Evolutionary conservation across 2,113 vertebrate genomes (phyloP).

Genomic region (Calyptomena viridis): DNA sequence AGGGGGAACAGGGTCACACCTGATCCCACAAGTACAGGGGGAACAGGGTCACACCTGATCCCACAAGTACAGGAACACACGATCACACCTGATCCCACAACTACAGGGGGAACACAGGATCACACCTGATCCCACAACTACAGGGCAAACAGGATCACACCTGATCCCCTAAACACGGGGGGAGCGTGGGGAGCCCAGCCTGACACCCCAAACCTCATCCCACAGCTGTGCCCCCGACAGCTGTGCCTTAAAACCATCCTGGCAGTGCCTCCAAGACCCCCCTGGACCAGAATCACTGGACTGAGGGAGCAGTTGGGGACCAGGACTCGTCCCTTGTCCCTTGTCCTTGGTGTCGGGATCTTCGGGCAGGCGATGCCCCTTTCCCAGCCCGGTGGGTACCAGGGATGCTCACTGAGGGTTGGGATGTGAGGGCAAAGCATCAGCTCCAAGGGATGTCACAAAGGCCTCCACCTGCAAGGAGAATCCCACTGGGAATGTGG

Average conservation of each 20-base stretch:
- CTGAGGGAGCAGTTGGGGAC: not conserved
- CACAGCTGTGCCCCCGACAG: rapidly evolving
- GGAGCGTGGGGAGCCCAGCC: not conserved
- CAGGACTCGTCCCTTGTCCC: not conserved
- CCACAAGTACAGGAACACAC: too few species aligned
- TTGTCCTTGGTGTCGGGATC: rapidly evolving
- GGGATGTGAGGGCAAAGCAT: rapidly evolving
- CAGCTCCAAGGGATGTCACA: not conserved
- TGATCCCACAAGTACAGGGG: too few species aligned
- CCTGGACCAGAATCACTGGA: rapidly evolving
- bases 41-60: too few species aligned
- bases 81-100: too few species aligned
- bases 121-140: rapidly evolving
- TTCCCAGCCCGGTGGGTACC: rapidly evolving
- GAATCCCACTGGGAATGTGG: not conserved
- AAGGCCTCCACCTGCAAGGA: slow-evolving; percentile 44
- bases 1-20: too few species aligned
- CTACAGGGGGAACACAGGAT: rapidly evolving
- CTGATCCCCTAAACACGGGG: rapidly evolving
- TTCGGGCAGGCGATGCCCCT: rapidly evolving
- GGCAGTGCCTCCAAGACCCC: rapidly evolving
- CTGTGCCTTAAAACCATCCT: not conserved
- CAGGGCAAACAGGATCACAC: too few species aligned
- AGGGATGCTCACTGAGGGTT: not conserved
- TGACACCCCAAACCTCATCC: rapidly evolving